phyloP scores from a whole-genome alignment of 2,113 vertebrate genomes.

The Hystrix cristata region DNA sequence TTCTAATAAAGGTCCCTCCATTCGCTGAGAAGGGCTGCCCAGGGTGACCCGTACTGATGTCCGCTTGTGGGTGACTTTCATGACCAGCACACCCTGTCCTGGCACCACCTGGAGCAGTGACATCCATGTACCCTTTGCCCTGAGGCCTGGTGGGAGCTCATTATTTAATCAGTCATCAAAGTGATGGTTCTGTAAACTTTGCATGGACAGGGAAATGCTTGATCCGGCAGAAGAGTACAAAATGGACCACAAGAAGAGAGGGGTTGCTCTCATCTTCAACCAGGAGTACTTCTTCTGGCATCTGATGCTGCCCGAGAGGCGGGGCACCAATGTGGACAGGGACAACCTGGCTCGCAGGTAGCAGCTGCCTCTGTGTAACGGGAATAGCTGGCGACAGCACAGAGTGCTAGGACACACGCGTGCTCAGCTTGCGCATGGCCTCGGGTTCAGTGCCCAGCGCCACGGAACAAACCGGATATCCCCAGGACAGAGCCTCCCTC shows the following conservation, averaged over 20 bases:
- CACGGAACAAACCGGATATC: not conserved
- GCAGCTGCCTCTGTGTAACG: not conserved
- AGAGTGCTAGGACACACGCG: not conserved
- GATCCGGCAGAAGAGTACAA: slow-evolving; percentile 93
- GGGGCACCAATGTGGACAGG: slow-evolving; percentile 92
- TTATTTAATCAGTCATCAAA: not conserved
- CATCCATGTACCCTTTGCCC: rapidly evolving
- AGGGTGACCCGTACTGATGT: no score
- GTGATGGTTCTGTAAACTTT: slow-evolving; percentile 36
- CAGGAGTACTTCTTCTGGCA: slow-evolving; percentile 95
- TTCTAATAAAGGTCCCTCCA: not conserved
- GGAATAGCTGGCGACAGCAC: not conserved
- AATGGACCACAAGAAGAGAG: slow-evolving; percentile 93
- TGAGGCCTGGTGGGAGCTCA: not conserved
- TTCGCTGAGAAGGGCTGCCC: no score
- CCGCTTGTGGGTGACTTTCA: not conserved
- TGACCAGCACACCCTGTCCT: not conserved
- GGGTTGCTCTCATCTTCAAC: slow-evolving; percentile 96
- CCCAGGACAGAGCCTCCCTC: not conserved
- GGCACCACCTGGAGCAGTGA: not conserved
- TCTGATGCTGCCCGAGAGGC: slow-evolving; percentile 86
- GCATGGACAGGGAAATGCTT: slow-evolving; percentile 77
- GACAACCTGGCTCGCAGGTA: slow-evolving; percentile 92
- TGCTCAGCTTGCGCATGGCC: not conserved
- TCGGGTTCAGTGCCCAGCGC: not conserved